phyloP scores from a whole-genome alignment of 2,888 invertebrate genomes.

The Zhuqinia jingwanae region DNA sequence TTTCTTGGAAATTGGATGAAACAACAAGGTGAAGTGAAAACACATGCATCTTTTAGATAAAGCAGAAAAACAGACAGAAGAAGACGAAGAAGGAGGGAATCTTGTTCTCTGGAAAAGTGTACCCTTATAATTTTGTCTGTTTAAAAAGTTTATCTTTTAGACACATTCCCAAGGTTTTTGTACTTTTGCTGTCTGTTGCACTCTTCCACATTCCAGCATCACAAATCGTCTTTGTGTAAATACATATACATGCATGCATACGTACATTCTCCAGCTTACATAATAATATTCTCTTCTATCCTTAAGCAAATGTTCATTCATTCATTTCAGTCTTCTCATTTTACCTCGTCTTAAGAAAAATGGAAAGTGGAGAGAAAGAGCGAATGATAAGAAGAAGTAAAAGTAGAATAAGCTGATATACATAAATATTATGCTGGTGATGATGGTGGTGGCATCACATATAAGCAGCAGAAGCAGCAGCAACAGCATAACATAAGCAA shows the following conservation, averaged over 20 bases:
- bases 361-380: too few species aligned
- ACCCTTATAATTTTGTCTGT: background rate
- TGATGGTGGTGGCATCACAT: too few species aligned
- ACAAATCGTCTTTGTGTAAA: too few species aligned
- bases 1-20: too few species aligned
- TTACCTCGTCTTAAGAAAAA: too few species aligned
- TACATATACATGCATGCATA: background rate
- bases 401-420: background rate
- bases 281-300: too few species aligned
- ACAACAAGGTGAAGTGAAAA: too few species aligned
- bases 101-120: background rate
- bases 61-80: too few species aligned
- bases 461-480: background rate
- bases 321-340: too few species aligned
- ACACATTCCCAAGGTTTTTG: background rate
- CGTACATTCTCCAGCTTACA: background rate
- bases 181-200: constrained; percentile 41
- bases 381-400: constrained; percentile 5
- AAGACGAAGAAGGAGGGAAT: background rate
- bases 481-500: constrained; percentile 11
- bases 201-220: too few species aligned
- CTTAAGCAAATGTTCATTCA: constrained; percentile 43
- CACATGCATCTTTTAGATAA: too few species aligned
- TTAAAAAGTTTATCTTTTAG: constrained; percentile 10
- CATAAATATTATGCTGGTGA: too few species aligned